phyloP scores from a whole-genome alignment of 1,140 invertebrate species.

The Lucilia cuprina region DNA sequence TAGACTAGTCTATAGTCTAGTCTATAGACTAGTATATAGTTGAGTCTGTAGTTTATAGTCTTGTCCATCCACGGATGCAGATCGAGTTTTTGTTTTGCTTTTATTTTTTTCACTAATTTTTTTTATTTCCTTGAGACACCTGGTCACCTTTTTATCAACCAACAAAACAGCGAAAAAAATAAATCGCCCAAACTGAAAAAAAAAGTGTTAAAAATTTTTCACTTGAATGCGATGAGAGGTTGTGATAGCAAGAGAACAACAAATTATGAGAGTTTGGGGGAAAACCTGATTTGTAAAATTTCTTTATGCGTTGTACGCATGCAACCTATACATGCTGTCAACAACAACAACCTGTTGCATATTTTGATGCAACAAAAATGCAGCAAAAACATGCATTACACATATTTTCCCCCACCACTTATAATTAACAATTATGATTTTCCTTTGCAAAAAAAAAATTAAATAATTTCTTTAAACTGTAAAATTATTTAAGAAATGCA shows the following conservation, averaged over 20 bases:
- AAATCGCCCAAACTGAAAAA: not conserved
- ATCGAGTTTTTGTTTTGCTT: too few relatives aligned
- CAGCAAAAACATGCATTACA: not conserved
- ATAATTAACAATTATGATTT: conserved; percentile 1
- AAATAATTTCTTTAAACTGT: conserved; percentile 19
- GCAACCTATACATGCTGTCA: not conserved
- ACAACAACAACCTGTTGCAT: not conserved
- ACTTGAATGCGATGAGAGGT: not conserved
- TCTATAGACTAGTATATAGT: too few relatives aligned
- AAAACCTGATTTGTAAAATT: not conserved
- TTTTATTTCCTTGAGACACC: too few relatives aligned
- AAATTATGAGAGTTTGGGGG: not conserved
- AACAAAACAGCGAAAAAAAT: too few relatives aligned
- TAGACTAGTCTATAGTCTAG: too few relatives aligned
- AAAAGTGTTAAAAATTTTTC: not conserved
- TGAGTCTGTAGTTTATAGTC: too few relatives aligned
- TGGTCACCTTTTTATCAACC: too few relatives aligned
- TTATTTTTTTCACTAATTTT: too few relatives aligned
- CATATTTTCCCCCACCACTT: not conserved
- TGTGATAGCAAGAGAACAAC: not conserved
- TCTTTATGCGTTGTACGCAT: conserved; percentile 22
- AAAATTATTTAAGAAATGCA: not conserved
- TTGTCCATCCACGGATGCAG: too few relatives aligned
- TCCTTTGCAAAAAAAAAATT: conserved; percentile 16
- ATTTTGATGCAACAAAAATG: not conserved